Base-by-base conservation (phyloP, 2,797 vertebrate species). In the Xyrichtys novacula region DNA sequence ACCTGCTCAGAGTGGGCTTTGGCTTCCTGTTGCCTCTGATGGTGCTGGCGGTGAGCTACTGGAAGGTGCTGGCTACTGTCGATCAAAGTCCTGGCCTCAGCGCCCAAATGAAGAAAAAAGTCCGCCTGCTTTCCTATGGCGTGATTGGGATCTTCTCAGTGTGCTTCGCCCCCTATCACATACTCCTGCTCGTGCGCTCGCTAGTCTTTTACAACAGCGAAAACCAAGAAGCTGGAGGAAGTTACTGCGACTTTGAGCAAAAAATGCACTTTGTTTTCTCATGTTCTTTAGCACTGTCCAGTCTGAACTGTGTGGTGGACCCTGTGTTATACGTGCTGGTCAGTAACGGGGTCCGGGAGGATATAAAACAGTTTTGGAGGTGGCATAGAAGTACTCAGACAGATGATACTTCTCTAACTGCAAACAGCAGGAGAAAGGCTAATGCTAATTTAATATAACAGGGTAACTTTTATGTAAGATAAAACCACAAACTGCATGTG, bases 101-200 rank as follows among this genome's bases (percentile, higher is more conserved):
- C 0, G 34, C 55, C 17, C 89, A 88, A 44, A 83, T 58, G 1
- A 95, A 95, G 64, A 83, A 74, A 20, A 95, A 95, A 72, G 91
- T 95, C 6, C 92, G 87, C 17, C 61, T 92, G 23, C 86, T 95
- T 3, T 94, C 92, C 4, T 90, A 88, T 19, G 92, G 90, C 0
- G 93, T 95, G 61, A 93, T 95, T 20, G 82, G 83, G 9, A 95
- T 95, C 74, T 95, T 94, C 73, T 91, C 90, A 0, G 3, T 94
- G 55, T 95, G 94, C 78, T 95, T 93, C 12, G 93, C 93, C 8
- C 94, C 94, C 0, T 95, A 95, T 73, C 94, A 95, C 76, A 48
- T 95, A 29, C 70, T 94, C 47, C 82, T 95, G 43, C 71, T 94
- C 20, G 1, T 7, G 5, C 91, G 94, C 8, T 94, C 94, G 0